phyloP scores from a whole-genome alignment of 1,140 invertebrate genomes.

The Zophobas morio region DNA sequence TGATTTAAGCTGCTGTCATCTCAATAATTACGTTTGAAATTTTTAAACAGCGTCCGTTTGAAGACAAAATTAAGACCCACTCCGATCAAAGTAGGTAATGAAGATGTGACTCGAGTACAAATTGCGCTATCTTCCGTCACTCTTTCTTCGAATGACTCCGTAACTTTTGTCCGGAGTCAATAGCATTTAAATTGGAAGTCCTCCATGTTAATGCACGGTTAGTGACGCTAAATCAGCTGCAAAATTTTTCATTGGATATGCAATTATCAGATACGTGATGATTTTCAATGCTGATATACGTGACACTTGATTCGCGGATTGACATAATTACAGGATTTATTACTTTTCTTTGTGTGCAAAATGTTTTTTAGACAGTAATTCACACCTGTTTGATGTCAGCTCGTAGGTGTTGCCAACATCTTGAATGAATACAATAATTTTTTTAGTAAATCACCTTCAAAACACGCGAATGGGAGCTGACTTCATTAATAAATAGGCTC shows the following conservation, averaged over 20 bases:
- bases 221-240: constrained; percentile 16
- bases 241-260: constrained; percentile 22
- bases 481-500: too few relatives aligned
- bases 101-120: constrained; percentile 33
- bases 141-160: constrained; percentile 33
- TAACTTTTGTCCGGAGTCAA: constrained; percentile 27
- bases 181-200: constrained; percentile 37
- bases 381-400: constrained; percentile 30
- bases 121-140: constrained; percentile 21
- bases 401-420: constrained; percentile 18
- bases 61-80: constrained; percentile 30
- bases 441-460: background rate
- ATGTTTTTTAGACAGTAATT: constrained; percentile 25
- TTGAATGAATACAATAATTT: constrained; percentile 13
- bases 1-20: constrained; percentile 26
- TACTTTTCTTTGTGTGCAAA: constrained; percentile 19
- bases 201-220: constrained; percentile 19
- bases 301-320: background rate
- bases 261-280: constrained; percentile 20
- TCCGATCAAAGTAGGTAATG: constrained; percentile 8
- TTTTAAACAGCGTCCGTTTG: constrained; percentile 14
- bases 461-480: background rate
- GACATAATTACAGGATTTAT: constrained; percentile 19
- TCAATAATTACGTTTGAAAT: constrained; percentile 29
- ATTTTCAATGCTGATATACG: constrained; percentile 11